phyloP scores from a whole-genome alignment of 2,113 vertebrate genomes.

The Crypturellus undulatus region DNA sequence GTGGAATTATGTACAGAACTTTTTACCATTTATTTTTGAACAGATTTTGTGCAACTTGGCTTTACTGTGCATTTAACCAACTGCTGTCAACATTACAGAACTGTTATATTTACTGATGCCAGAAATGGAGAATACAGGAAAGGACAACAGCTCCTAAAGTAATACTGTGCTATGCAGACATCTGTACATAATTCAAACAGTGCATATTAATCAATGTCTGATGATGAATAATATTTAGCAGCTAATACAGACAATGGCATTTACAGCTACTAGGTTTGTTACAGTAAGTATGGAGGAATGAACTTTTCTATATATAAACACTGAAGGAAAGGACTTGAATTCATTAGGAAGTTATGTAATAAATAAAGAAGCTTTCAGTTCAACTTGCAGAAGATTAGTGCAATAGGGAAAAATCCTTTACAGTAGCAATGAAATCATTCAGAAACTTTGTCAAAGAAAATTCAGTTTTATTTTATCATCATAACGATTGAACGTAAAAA shows the following conservation, averaged over 20 bases:
- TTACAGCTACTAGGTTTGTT: slow-evolving; percentile 50
- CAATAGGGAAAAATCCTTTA: slow-evolving; percentile 7
- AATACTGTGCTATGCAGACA: slow-evolving; percentile 63
- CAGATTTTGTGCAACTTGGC: slow-evolving; percentile 50
- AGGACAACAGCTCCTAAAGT: slow-evolving; percentile 50
- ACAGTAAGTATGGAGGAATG: not conserved
- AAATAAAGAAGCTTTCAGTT: slow-evolving; percentile 2
- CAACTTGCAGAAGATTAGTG: slow-evolving; percentile 2
- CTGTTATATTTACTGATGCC: slow-evolving; percentile 10
- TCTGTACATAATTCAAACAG: slow-evolving; percentile 64
- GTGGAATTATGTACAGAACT: slow-evolving; percentile 49
- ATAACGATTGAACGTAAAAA: not conserved
- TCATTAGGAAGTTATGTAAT: not conserved
- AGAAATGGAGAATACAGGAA: slow-evolving; percentile 29
- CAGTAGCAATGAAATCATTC: slow-evolving; percentile 23
- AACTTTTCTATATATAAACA: slow-evolving; percentile 40
- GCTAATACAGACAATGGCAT: slow-evolving; percentile 49
- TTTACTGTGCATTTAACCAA: slow-evolving; percentile 53
- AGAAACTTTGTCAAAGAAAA: not conserved
- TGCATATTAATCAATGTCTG: slow-evolving; percentile 63
- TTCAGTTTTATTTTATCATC: not conserved
- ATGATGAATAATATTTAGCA: slow-evolving; percentile 52
- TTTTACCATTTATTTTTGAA: not conserved
- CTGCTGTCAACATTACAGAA: slow-evolving; percentile 31
- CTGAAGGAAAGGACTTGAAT: slow-evolving; percentile 9